Percentiles rank a stretch among this genome's conserved stretches.
Conservation (phyloP, 2,888 invertebrate genomes). For the Nephrotoma guestfalica region DNA sequence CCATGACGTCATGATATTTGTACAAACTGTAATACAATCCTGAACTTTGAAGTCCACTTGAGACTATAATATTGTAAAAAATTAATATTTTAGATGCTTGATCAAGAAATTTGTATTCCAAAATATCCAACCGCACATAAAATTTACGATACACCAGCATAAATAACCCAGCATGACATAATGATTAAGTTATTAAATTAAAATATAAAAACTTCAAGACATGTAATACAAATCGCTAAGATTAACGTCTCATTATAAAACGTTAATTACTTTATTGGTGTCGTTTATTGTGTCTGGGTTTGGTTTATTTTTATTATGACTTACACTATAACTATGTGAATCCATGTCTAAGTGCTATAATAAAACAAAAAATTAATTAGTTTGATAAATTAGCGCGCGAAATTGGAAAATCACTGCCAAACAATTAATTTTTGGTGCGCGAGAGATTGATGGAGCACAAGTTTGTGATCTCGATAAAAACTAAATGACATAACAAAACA, state of each 20-base stretch:
- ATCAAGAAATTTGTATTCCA: no score
- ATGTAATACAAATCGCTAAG: background rate
- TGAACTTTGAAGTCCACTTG: no score
- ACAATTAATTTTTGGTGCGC: background rate
- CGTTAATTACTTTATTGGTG: background rate
- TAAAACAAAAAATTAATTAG: background rate
- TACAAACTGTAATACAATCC: no score
- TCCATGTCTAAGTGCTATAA: background rate
- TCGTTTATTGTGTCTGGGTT: background rate
- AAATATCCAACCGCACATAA: background rate
- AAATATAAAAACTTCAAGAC: background rate
- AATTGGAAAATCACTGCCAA: background rate
- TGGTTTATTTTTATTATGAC: background rate
- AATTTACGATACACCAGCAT: background rate
- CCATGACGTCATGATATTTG: no score
- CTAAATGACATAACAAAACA: background rate
- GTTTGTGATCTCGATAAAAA: background rate
- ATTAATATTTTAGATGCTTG: no score
- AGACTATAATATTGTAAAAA: no score
- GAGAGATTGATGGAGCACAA: background rate
- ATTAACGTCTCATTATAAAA: background rate
- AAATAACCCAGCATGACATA: background rate
- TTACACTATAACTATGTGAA: background rate
- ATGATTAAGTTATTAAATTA: background rate
- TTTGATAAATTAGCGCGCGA: background rate